Conservation (phyloP, 2,797 vertebrate genomes). For the Onychomys torridus region DNA sequence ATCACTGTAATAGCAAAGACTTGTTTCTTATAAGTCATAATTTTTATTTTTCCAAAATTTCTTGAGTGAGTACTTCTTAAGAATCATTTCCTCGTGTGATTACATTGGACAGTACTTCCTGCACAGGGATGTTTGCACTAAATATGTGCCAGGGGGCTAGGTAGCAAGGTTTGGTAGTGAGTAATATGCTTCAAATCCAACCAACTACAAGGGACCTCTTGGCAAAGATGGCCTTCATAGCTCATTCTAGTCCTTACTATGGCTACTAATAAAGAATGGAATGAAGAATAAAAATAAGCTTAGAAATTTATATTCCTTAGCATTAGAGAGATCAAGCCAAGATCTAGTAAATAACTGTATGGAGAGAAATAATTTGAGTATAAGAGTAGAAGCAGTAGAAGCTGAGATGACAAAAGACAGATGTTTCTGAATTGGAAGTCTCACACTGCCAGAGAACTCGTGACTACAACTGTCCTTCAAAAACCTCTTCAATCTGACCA, state of each 20-base stretch:
- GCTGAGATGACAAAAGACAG: constrained; percentile 2
- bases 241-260: constrained; percentile 59
- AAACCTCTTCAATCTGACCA: neutral
- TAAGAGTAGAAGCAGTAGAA: neutral
- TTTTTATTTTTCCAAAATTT: constrained; percentile 65
- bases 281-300: constrained; percentile 27
- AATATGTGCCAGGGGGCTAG: constrained; percentile 24
- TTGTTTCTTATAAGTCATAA: neutral
- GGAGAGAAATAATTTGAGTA: constrained; percentile 51
- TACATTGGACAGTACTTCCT: constrained; percentile 5
- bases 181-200: constrained; percentile 64
- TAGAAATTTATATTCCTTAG: constrained; percentile 39
- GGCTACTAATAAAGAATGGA: constrained; percentile 39
- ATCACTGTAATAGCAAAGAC: neutral
- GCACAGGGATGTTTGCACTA: constrained; percentile 50
- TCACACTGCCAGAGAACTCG: constrained; percentile 31
- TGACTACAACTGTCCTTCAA: constrained; percentile 32
- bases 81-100: constrained; percentile 26
- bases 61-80: constrained; percentile 33
- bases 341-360: constrained; percentile 4
- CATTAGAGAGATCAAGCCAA: neutral
- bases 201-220: constrained; percentile 64
- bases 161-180: constrained; percentile 40
- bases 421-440: constrained; percentile 4
- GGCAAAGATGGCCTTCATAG: constrained; percentile 36